A percentile compares a stretch with the other conserved stretches of the same genome.
phyloP scores from a whole-genome alignment of 2,888 invertebrate species.

The Drosophila dives region DNA sequence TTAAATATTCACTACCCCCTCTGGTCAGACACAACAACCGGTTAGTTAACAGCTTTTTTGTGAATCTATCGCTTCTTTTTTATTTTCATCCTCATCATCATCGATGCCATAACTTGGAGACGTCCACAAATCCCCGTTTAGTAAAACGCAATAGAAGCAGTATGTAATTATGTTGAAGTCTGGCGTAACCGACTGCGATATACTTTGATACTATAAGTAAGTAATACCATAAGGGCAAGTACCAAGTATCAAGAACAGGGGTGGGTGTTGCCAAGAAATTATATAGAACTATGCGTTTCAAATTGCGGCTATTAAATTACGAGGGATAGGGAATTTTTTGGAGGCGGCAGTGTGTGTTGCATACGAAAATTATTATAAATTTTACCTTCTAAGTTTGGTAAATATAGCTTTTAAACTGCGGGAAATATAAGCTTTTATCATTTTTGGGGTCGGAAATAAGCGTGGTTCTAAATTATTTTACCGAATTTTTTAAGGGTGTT shows the following conservation, averaged over 20 bases:
- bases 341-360: neutral
- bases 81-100: neutral
- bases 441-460: neutral
- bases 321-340: neutral
- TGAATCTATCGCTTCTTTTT: neutral
- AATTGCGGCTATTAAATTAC: too few species aligned
- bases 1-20: constrained; percentile 24
- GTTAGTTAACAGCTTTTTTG: constrained; percentile 21
- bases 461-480: neutral
- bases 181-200: too few species aligned
- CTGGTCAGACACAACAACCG: constrained; percentile 19
- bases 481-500: neutral
- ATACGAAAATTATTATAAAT: neutral
- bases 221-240: too few species aligned
- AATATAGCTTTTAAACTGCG: neutral
- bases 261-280: too few species aligned
- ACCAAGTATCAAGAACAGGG: too few species aligned
- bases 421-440: neutral
- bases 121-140: neutral
- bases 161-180: neutral
- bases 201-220: too few species aligned
- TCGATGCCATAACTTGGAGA: constrained; percentile 3
- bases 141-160: neutral
- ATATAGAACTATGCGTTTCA: too few species aligned
- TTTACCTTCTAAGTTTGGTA: neutral